A percentile compares a stretch with the other conserved stretches of the same genome.
These are phyloP conservation scores for Lacanobia wlatinum DNA, from an alignment of 2,888 invertebrate species.

Conservation along the genomic window DNA sequence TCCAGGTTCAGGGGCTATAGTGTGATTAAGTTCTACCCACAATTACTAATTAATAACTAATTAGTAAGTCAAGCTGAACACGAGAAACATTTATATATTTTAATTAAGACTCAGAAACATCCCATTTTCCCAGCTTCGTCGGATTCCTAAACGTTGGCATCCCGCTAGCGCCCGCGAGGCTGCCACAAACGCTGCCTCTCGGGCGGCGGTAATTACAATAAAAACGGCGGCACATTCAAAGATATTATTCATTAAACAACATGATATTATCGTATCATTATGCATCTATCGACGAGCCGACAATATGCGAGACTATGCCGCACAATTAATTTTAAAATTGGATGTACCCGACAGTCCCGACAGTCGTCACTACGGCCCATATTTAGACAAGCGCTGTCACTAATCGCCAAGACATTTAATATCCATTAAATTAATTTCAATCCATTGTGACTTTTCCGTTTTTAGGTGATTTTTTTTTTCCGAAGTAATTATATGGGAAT, in stretches of 20 bases:
- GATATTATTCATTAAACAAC: conserved; percentile 51
- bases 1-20: not conserved
- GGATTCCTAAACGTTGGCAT: conserved; percentile 19
- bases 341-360: not conserved
- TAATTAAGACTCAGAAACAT: conserved; percentile 23
- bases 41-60: not conserved
- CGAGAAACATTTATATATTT: conserved; percentile 15
- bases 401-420: conserved; percentile 48
- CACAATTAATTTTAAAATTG: conserved; percentile 57
- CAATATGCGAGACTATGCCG: conserved; percentile 36
- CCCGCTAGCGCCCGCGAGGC: conserved; percentile 7
- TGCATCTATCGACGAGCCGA: conserved; percentile 51
- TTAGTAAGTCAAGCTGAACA: conserved; percentile 9
- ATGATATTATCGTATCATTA: conserved; percentile 50
- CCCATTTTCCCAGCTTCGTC: conserved; percentile 3
- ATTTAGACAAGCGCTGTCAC: conserved; percentile 36
- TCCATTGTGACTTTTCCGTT: conserved; percentile 45
- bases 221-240: conserved; percentile 57
- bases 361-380: conserved; percentile 26
- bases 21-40: not conserved
- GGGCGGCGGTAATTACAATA: conserved; percentile 46
- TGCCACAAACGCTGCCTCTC: conserved; percentile 13
- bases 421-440: conserved; percentile 55
- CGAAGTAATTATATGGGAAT: conserved; percentile 38
- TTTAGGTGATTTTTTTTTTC: conserved; percentile 54